Percentiles rank a stretch among this genome's conserved stretches.
Evolutionary conservation across 2,888 invertebrate genomes (phyloP).

Genomic region (Aelia acuminata): DNA sequence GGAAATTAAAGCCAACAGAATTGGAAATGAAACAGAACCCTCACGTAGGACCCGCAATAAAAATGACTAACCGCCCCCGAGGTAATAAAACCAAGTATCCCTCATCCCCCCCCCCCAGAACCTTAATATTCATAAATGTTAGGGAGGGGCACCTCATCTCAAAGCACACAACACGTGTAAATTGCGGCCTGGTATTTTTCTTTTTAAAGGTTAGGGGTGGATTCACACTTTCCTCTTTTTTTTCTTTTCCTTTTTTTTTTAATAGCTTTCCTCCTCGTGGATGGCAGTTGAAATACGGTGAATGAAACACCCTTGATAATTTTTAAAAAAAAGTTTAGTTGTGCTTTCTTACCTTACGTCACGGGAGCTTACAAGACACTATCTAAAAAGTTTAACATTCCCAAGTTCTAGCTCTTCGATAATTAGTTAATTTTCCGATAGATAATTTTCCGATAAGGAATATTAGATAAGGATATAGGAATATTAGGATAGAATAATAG

Average conservation of each 20-base stretch:
- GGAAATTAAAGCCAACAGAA: constrained; percentile 28
- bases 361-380: no score
- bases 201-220: neutral
- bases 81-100: constrained; percentile 8
- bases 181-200: neutral
- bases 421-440: no score
- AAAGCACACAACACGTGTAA: constrained; percentile 21
- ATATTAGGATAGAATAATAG: no score
- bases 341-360: neutral
- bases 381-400: no score
- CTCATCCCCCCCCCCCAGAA: neutral
- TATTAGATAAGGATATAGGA: no score
- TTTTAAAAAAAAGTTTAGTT: neutral
- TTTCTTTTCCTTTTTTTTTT: neutral
- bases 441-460: no score
- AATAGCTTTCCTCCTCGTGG: neutral
- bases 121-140: constrained; percentile 47
- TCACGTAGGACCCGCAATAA: constrained; percentile 5
- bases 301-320: neutral
- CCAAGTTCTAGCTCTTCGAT: no score
- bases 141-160: neutral
- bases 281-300: neutral
- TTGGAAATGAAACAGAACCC: constrained; percentile 5
- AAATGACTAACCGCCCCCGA: constrained; percentile 32
- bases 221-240: neutral